Conservation (phyloP, 2,113 vertebrate species). For the Drymodes brunneopygia region DNA sequence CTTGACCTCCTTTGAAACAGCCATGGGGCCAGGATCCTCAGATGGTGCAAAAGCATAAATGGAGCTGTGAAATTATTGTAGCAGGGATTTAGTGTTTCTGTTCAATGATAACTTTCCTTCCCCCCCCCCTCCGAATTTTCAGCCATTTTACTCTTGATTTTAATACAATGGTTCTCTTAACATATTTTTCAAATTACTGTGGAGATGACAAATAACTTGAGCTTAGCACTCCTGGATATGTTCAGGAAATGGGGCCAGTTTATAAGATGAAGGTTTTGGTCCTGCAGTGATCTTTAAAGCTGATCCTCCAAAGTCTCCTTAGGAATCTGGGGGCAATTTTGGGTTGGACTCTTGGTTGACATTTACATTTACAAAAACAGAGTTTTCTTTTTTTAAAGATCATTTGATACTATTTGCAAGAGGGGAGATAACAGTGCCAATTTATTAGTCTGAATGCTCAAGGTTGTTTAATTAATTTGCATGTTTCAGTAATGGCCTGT, state of each 20-base stretch:
- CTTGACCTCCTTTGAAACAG: constrained; percentile 36
- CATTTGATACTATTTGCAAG: neutral
- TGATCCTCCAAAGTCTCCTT: neutral
- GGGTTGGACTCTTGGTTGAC: neutral
- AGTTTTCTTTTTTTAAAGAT: neutral
- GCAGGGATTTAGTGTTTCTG: neutral
- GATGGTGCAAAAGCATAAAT: neutral
- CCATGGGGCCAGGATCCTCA: neutral
- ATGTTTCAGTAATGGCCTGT: neutral
- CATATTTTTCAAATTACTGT: neutral
- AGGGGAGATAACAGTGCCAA: neutral
- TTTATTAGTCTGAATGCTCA: neutral
- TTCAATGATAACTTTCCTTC: neutral
- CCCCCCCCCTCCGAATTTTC: neutral
- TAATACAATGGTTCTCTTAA: neutral
- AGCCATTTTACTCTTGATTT: constrained; percentile 4
- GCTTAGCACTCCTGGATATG: neutral
- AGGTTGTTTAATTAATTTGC: neutral
- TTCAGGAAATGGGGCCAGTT: neutral
- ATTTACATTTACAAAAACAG: neutral
- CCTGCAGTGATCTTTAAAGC: neutral
- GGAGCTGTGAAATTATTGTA: neutral
- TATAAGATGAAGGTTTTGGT: neutral
- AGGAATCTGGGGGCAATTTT: neutral
- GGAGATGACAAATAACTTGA: neutral